These are phyloP conservation scores for Eupithecia insigniata DNA, from an alignment of 2,888 invertebrate species.

Conservation along the genomic window DNA sequence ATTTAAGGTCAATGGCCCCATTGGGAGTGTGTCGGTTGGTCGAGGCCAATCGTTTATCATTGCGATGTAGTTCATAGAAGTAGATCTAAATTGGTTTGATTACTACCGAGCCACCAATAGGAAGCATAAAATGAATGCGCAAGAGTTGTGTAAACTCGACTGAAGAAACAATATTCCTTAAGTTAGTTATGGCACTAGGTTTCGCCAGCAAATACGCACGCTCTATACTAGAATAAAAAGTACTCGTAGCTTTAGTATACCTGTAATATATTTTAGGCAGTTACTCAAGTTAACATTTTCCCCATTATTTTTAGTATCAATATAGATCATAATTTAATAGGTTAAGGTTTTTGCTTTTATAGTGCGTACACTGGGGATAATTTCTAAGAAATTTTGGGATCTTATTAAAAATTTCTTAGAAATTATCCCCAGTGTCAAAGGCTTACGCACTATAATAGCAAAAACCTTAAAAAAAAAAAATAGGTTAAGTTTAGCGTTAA, in stretches of 20 bases:
- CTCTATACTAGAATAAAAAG: background rate
- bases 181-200: background rate
- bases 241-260: background rate
- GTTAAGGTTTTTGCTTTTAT: too few species aligned
- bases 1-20: slow-evolving; percentile 73
- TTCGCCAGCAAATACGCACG: background rate
- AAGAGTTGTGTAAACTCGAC: slow-evolving; percentile 1
- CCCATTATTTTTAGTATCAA: too few species aligned
- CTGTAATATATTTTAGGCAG: too few species aligned
- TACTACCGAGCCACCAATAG: slow-evolving; percentile 6
- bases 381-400: too few species aligned
- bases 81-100: slow-evolving; percentile 13
- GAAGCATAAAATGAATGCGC: background rate
- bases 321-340: too few species aligned
- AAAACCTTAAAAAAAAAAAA: too few species aligned
- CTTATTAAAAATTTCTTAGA: too few species aligned
- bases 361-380: too few species aligned
- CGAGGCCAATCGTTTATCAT: slow-evolving; percentile 78
- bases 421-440: too few species aligned
- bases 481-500: too few species aligned
- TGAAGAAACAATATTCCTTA: background rate
- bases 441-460: too few species aligned
- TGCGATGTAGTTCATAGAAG: slow-evolving; percentile 51
- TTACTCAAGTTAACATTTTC: too few species aligned
- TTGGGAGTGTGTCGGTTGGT: slow-evolving; percentile 80